Conservation (phyloP, 2,113 vertebrate species). For the Tupaia chinensis region DNA sequence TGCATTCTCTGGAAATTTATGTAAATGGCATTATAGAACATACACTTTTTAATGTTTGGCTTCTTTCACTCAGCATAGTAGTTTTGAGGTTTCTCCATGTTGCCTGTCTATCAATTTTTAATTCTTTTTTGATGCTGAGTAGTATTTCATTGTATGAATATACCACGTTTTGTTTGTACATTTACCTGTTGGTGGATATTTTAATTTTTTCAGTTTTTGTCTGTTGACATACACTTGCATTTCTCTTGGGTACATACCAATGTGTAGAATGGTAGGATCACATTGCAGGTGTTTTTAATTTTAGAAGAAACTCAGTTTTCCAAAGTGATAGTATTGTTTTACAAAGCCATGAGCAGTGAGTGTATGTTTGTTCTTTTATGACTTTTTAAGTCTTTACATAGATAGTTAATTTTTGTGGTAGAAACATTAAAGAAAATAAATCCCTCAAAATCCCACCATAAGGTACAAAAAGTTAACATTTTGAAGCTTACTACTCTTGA, state of each 20-base stretch:
- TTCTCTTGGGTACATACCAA: not conserved
- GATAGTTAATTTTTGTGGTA: not conserved
- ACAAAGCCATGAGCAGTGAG: not conserved
- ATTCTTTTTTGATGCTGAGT: not conserved
- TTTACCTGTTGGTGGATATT: not conserved
- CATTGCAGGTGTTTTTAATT: not conserved
- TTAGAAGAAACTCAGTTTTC: not conserved
- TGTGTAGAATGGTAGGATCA: not conserved
- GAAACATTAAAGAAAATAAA: not conserved
- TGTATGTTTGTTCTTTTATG: not conserved
- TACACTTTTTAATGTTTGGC: not conserved
- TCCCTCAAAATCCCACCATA: not conserved
- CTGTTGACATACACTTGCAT: not conserved
- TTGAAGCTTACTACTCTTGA: not conserved
- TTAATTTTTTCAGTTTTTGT: not conserved
- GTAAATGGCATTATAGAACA: no score
- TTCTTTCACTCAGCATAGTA: constrained; percentile 37
- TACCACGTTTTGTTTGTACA: not conserved
- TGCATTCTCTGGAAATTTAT: no score
- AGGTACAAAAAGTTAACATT: not conserved
- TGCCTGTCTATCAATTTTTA: not conserved
- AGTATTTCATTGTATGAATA: not conserved
- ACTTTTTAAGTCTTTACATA: not conserved
- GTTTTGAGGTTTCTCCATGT: not conserved
- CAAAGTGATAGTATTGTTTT: not conserved